phyloP scores from a whole-genome alignment of 2,797 vertebrate species.

The Pangasius mekongensis region DNA sequence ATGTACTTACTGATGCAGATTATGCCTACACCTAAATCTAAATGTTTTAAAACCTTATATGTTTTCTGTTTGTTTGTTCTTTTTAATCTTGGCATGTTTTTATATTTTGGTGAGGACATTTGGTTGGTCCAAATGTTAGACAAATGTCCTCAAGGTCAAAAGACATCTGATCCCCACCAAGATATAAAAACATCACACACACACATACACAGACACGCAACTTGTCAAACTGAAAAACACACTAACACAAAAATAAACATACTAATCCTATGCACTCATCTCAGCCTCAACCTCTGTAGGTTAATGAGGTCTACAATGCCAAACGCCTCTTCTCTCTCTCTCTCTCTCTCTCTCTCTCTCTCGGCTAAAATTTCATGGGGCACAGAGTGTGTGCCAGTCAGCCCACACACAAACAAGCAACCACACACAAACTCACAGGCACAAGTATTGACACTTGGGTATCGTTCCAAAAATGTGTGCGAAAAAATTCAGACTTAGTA shows the following conservation, averaged over 20 bases:
- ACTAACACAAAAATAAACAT: not conserved
- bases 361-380: constrained; percentile 18
- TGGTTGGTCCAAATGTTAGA: not conserved
- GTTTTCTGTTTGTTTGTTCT: not conserved
- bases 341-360: not conserved
- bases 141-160: not conserved
- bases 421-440: constrained; percentile 1
- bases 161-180: not conserved
- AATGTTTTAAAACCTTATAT: not conserved
- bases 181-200: not conserved
- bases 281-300: not conserved
- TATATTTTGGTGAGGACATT: not conserved
- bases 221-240: not conserved
- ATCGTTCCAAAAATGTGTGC: constrained; percentile 8
- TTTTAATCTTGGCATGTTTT: not conserved
- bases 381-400: not conserved
- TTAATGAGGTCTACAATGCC: constrained; percentile 17
- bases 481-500: not conserved
- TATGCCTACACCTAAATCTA: not conserved
- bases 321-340: not conserved
- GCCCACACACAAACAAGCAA: constrained; percentile 29
- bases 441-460: constrained; percentile 11
- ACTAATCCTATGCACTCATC: not conserved
- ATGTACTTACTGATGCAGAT: too few species aligned
- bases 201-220: not conserved